phyloP scores from a whole-genome alignment of 2,888 invertebrate species.

The Euclidia mi region DNA sequence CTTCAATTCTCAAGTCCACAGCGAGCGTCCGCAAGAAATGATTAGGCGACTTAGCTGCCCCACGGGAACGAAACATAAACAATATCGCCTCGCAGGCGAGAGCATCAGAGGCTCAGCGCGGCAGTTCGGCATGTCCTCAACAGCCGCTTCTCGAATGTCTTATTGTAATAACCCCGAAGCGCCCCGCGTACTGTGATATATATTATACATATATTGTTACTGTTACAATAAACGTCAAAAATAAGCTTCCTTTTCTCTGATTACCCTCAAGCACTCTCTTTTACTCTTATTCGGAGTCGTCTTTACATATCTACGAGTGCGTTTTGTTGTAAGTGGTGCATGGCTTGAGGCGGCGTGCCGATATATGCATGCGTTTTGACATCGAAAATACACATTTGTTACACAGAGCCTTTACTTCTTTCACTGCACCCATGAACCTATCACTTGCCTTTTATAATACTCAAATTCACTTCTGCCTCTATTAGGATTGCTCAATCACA shows the following conservation, averaged over 20 bases:
- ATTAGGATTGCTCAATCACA: slow-evolving; percentile 46
- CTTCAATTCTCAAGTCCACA: slow-evolving; percentile 87
- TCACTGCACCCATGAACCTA: slow-evolving; percentile 68
- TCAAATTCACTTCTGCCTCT: slow-evolving; percentile 61
- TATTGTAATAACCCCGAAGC: slow-evolving; percentile 83
- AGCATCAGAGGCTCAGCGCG: slow-evolving; percentile 78
- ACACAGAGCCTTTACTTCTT: slow-evolving; percentile 55
- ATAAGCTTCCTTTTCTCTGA: slow-evolving; percentile 75
- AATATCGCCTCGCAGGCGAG: slow-evolving; percentile 72
- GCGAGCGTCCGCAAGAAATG: slow-evolving; percentile 89
- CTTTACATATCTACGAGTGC: slow-evolving; percentile 71
- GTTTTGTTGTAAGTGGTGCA: slow-evolving; percentile 85
- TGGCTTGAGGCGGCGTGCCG: slow-evolving; percentile 84
- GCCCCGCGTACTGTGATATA: slow-evolving; percentile 90
- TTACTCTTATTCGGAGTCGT: slow-evolving; percentile 70
- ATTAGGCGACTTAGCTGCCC: slow-evolving; percentile 65
- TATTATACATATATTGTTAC: slow-evolving; percentile 80
- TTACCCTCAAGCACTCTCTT: slow-evolving; percentile 75
- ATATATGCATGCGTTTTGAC: slow-evolving; percentile 82
- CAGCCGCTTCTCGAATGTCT: slow-evolving; percentile 77
- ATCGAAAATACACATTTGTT: slow-evolving; percentile 66
- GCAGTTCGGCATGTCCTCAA: slow-evolving; percentile 68
- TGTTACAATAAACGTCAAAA: slow-evolving; percentile 88
- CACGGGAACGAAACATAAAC: slow-evolving; percentile 68
- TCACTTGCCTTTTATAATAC: slow-evolving; percentile 57